Evolutionary conservation across 64 coral and sea anemone species (phyloP).

Genomic region (Porites lutea): DNA sequence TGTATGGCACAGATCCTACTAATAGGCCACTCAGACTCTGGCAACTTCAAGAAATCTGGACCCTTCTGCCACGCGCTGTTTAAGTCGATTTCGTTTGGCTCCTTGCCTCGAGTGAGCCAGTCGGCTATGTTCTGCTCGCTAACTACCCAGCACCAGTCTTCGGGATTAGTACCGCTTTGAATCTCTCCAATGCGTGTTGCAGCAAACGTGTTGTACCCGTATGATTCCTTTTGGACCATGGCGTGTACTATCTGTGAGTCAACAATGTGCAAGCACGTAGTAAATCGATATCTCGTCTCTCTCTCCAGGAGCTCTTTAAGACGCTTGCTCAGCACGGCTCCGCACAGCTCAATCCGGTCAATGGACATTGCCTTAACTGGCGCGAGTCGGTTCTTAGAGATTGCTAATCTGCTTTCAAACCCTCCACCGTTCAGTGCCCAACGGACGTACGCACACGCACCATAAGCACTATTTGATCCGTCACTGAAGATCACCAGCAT

Average conservation of each 20-base stretch:
- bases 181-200: too few species aligned
- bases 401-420: slow-evolving; percentile 11
- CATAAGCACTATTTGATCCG: not conserved
- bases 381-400: not conserved
- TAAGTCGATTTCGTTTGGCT: too few species aligned
- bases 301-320: slow-evolving; percentile 8
- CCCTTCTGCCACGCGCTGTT: too few species aligned
- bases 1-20: too few species aligned
- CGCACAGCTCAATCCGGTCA: slow-evolving; percentile 9
- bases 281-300: slow-evolving; percentile 3
- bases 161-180: too few species aligned
- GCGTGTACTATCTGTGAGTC: slow-evolving; percentile 45
- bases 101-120: too few species aligned
- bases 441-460: not conserved
- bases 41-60: too few species aligned
- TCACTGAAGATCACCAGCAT: slow-evolving; percentile 2
- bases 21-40: too few species aligned
- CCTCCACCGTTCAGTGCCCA: not conserved
- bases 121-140: too few species aligned
- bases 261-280: slow-evolving; percentile 10
- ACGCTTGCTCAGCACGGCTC: slow-evolving; percentile 45
- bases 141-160: too few species aligned
- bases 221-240: slow-evolving; percentile 27
- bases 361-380: not conserved
- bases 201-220: slow-evolving; percentile 42